Evolutionary conservation across 2,113 vertebrate genomes (phyloP), one percentile per base, ranked within the genome.

Genomic region (Eurypyga helias): DNA sequence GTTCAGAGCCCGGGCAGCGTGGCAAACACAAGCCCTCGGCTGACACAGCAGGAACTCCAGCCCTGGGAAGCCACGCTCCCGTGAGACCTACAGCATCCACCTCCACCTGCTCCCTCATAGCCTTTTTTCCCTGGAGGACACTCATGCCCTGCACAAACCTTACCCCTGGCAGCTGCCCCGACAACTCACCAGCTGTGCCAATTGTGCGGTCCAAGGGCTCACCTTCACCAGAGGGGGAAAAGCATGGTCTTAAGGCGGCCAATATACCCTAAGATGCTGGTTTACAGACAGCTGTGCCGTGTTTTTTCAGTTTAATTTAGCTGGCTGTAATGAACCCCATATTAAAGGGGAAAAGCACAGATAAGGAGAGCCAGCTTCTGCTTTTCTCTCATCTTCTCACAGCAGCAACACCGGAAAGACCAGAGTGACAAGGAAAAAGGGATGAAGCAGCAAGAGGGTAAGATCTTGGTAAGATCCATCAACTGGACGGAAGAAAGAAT

Each of bases 21-120:
- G 0, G 33, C 2, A 9, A 45, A 38, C n/a, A 38, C 17, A 67
- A 57, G 17, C 18, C 43, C 45, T 45, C 13, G 0, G 54, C 48
- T n/a, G 36, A 29, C 2, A 2, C 1, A 1, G 16, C 36, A 52
- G n/a, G 20, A 85, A 34, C 29, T 31, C 31, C 28, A 13, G 2
- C 17, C 28, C 57, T 26, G 18, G 21, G 34, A 83, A 82, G 23
- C 11, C 9, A n/a, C 0, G 2, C 11, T 55, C n/a, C 38, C 13
- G 9, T 2, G n/a, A 71, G 19, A 91, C 31, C 54, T 17, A 4
- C 55, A 49, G 33, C 41, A 57, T 46, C 9, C 29, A 38, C 36
- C 80, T 67, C 45, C 41, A 72, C 29, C 55, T 52, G 41, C 57
- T 57, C 11, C 18, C 54, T 17, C 34, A 8, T 13, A 10, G 54